Evolutionary conservation across 2,113 vertebrate species (phyloP), one percentile per base, ranked within the genome.

Genomic region (Lasiurus cinereus): DNA sequence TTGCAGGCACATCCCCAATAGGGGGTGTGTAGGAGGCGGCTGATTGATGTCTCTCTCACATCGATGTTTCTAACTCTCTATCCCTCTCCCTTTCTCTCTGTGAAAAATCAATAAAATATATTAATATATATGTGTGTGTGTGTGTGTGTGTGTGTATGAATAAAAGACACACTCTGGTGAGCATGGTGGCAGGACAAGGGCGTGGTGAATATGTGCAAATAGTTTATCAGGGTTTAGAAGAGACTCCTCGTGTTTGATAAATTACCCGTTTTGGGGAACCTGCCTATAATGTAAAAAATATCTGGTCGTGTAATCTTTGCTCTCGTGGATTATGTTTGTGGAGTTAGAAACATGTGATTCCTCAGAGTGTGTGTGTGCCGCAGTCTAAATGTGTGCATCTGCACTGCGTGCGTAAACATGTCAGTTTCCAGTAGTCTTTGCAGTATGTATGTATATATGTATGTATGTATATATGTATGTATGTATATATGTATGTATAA

Each of bases 151-250:
- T 39, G 39, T 39, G 39, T 39, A 39, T 39, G 39, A 39, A 39
- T 39, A 39, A 39, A 39, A 39, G 39, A 39, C 39, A 10, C 46
- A 10, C 46, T 46, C 46, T 82, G 46, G 54, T 52, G n/a, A 77
- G 52, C 54, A 9, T 29, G 52, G 9, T 88, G 18, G 43, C 13
- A 43, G 80, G 64, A 85, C 22, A 62, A 24, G 14, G 78, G 52
- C 8, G 3, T 90, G 72, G 82, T 91, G 79, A 43, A 36, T 88
- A 48, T 78, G 92, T 93, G 56, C 70, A 79, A 50, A 22, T 72
- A 18, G 33, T 82, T 96, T 76, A 62, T 31, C n/a, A 77, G 50
- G 13, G 13, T 79, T 74, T 27, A 48, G 50, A 46, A 62, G 64
- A 80, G 67, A 29, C 48, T 76, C 64, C 66, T 72, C 87, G 46